A percentile compares a stretch with the other conserved stretches of the same genome.
These are phyloP conservation scores for Edolisoma coerulescens DNA, from an alignment of 2,113 vertebrate species.

Conservation along the genomic window DNA sequence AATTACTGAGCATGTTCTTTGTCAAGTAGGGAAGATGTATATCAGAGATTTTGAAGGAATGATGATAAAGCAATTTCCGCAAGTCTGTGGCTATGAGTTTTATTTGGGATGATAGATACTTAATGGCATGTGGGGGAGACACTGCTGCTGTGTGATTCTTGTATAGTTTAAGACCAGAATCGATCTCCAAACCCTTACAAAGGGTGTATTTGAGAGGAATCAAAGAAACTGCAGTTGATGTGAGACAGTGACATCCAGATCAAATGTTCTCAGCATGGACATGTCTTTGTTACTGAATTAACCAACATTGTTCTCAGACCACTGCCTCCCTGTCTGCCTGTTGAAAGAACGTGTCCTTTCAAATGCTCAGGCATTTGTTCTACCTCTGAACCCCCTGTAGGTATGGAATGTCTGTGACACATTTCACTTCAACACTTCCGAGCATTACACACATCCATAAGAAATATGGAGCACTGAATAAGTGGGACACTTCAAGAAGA, in stretches of 20 bases:
- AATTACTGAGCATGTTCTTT: neutral
- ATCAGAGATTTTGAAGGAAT: neutral
- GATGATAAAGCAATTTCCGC: neutral
- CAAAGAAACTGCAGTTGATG: neutral
- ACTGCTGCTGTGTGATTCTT: neutral
- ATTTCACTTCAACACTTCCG: neutral
- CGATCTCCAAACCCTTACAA: rapidly evolving
- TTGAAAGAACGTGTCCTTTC: too few species aligned
- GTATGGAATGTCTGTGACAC: neutral
- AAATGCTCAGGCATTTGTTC: neutral
- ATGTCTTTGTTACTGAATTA: neutral
- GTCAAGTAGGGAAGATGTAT: neutral
- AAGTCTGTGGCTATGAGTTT: neutral
- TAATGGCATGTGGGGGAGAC: neutral
- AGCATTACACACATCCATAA: neutral
- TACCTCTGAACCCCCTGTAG: neutral
- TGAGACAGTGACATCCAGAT: neutral
- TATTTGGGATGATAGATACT: neutral
- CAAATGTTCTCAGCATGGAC: neutral
- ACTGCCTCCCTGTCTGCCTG: neutral
- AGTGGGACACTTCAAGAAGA: neutral
- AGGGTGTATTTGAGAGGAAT: neutral
- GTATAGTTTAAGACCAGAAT: neutral
- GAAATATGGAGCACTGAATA: rapidly evolving
- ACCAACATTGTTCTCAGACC: neutral